phyloP scores from a whole-genome alignment of 2,888 invertebrate genomes.

The Nemotelus nigrinus region DNA sequence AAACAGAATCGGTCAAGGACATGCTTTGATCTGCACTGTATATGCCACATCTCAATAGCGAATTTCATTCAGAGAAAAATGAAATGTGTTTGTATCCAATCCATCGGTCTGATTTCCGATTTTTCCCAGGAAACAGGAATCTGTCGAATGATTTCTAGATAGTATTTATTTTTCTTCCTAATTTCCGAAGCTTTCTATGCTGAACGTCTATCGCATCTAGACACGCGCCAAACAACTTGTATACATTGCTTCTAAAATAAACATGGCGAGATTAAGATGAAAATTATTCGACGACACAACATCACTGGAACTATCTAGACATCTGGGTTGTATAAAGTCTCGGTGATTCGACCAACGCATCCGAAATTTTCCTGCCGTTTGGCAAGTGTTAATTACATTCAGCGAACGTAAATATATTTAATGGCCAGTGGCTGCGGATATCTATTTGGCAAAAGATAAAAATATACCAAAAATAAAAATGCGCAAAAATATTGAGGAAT shows the following conservation, averaged over 20 bases:
- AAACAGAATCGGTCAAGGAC: conserved; percentile 13
- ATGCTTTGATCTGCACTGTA: no score
- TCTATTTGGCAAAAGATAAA: not conserved
- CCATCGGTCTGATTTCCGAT: no score
- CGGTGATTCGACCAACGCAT: not conserved
- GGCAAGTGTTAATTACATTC: conserved; percentile 3
- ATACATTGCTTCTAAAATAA: no score
- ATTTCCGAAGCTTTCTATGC: conserved; percentile 17
- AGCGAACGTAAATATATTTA: not conserved
- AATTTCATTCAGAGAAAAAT: no score
- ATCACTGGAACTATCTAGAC: not conserved
- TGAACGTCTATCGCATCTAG: not conserved
- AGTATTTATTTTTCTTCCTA: not conserved
- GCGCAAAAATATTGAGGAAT: no score
- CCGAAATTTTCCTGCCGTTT: not conserved
- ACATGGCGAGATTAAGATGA: no score
- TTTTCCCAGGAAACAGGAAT: not conserved
- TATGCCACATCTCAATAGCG: no score
- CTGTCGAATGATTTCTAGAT: not conserved
- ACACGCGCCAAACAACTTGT: not conserved
- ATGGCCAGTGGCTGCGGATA: not conserved
- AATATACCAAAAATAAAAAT: not conserved
- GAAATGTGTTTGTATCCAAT: no score
- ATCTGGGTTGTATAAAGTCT: conserved; percentile 22
- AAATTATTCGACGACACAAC: no score